These are phyloP conservation scores for Karalla daura DNA, from an alignment of 2,797 vertebrate genomes.

Conservation along the genomic window DNA sequence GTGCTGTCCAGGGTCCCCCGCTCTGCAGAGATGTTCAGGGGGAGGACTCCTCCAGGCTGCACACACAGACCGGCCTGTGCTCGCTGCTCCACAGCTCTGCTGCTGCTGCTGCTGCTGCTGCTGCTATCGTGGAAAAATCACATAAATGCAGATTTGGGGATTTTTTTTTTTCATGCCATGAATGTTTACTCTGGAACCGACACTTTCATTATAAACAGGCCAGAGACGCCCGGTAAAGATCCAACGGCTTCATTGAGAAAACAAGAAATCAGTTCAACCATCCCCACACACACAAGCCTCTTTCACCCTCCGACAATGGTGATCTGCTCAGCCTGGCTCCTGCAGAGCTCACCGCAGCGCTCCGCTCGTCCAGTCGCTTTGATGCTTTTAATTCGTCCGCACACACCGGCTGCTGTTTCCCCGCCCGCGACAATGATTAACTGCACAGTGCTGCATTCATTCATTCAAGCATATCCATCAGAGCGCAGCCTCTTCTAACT, in stretches of 20 bases:
- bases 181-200: slow-evolving; percentile 23
- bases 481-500: slow-evolving; percentile 49
- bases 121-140: slow-evolving; percentile 47
- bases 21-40: slow-evolving; percentile 46
- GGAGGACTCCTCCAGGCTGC: slow-evolving; percentile 33
- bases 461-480: slow-evolving; percentile 69
- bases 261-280: background rate
- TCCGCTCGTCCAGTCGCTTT: slow-evolving; percentile 53
- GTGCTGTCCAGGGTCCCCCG: slow-evolving; percentile 58
- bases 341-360: slow-evolving; percentile 40
- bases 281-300: slow-evolving; percentile 7
- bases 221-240: background rate
- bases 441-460: slow-evolving; percentile 55
- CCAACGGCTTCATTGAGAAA: background rate
- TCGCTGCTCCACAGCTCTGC: slow-evolving; percentile 8
- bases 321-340: slow-evolving; percentile 23
- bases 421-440: slow-evolving; percentile 67
- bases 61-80: slow-evolving; percentile 61
- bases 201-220: background rate
- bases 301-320: slow-evolving; percentile 21
- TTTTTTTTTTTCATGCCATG: slow-evolving; percentile 3
- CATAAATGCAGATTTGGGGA: slow-evolving; percentile 11
- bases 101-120: slow-evolving; percentile 5
- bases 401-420: slow-evolving; percentile 41
- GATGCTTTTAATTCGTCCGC: slow-evolving; percentile 64